A percentile compares a stretch with the other conserved stretches of the same genome.
Conservation (phyloP, 2,888 invertebrate species). For the Hemicrepidius hirtus region DNA sequence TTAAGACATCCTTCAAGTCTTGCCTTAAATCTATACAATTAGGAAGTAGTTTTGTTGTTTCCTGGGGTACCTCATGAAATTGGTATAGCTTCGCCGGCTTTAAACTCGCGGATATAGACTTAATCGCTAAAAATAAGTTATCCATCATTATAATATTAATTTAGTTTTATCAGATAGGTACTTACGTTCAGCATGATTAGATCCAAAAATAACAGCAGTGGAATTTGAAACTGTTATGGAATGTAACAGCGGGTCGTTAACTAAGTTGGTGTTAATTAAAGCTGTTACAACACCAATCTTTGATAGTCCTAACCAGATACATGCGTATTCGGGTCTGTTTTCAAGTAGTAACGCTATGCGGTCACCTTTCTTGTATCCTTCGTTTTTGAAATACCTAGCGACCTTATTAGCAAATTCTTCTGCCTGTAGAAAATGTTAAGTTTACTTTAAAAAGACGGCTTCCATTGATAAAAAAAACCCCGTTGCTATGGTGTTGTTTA, state of each 20-base stretch:
- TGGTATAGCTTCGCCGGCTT: constrained; percentile 65
- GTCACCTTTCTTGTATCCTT: constrained; percentile 88
- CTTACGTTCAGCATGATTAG: constrained; percentile 70
- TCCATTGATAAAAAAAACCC: too few species aligned
- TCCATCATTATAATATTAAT: too few species aligned
- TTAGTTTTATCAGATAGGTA: not conserved
- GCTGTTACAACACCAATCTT: constrained; percentile 91
- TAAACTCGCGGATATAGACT: constrained; percentile 21
- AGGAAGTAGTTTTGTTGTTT: constrained; percentile 19
- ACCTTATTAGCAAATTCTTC: constrained; percentile 89
- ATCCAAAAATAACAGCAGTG: constrained; percentile 86
- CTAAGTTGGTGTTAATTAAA: constrained; percentile 92
- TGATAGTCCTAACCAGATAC: constrained; percentile 93
- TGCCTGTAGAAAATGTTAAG: constrained; percentile 74
- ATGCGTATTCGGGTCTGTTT: constrained; percentile 90
- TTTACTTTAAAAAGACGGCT: too few species aligned
- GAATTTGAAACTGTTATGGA: constrained; percentile 87
- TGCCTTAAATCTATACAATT: constrained; percentile 55
- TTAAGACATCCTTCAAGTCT: constrained; percentile 51
- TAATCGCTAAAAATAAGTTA: constrained; percentile 28
- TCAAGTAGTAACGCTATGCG: constrained; percentile 93
- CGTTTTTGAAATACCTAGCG: constrained; percentile 82
- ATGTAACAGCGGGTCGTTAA: constrained; percentile 86
- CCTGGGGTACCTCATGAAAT: constrained; percentile 59
- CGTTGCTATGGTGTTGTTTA: too few species aligned